A percentile compares a stretch with the other conserved stretches of the same genome.
These are phyloP conservation scores for Phycodurus eques DNA, from an alignment of 2,113 vertebrate genomes.

Conservation along the genomic window DNA sequence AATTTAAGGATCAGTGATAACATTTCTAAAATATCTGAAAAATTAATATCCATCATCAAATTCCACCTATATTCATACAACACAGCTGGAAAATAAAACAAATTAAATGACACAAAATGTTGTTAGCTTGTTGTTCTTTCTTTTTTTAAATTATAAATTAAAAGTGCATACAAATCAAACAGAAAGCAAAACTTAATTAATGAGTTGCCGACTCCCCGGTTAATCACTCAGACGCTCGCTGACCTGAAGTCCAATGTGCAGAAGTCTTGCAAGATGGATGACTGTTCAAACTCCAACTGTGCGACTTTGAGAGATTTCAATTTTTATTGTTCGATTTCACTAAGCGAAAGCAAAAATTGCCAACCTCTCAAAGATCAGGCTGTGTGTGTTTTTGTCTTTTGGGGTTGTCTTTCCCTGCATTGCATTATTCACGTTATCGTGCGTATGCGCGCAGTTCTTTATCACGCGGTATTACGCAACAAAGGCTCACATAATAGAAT, in stretches of 20 bases:
- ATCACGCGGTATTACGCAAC: slow-evolving; percentile 53
- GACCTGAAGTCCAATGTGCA: neutral
- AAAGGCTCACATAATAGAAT: slow-evolving; percentile 46
- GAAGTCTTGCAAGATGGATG: neutral
- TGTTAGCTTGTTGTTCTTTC: too few relatives aligned
- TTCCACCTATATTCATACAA: too few relatives aligned
- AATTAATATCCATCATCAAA: too few relatives aligned
- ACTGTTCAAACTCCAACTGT: neutral
- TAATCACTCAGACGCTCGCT: too few relatives aligned
- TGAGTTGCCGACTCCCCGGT: too few relatives aligned
- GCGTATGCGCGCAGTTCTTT: slow-evolving; percentile 50
- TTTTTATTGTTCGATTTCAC: slow-evolving; percentile 2
- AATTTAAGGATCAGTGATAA: too few relatives aligned
- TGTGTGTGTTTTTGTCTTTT: slow-evolving; percentile 1
- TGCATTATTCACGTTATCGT: slow-evolving; percentile 34
- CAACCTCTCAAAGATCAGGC: slow-evolving; percentile 20
- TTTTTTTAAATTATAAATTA: too few relatives aligned
- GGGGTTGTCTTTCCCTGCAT: slow-evolving; percentile 52
- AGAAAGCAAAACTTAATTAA: too few relatives aligned
- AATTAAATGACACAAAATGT: too few relatives aligned
- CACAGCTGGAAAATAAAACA: too few relatives aligned
- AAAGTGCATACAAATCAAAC: too few relatives aligned
- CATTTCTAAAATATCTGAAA: too few relatives aligned
- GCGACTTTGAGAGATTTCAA: neutral
- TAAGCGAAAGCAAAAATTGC: slow-evolving; percentile 34